Evolutionary conservation across 2,888 invertebrate genomes (phyloP), one percentile per base, ranked within the genome.

Genomic region (Lordiphosa fenestrarum): DNA sequence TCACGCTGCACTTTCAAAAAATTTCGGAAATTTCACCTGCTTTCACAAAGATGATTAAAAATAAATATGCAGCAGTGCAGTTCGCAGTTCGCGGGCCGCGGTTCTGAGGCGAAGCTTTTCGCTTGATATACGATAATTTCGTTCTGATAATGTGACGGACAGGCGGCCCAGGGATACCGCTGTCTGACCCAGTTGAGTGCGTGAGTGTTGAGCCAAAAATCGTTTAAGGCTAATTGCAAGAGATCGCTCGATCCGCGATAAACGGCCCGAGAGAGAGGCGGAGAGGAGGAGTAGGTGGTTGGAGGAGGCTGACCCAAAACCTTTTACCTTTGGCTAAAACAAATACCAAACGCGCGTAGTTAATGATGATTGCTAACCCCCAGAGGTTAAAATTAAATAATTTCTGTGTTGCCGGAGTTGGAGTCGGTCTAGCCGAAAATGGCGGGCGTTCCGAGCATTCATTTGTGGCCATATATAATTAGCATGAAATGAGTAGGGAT

Each of bases 11-110:
- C 85, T 78, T 78, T 85, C 85, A 85, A 78, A 78, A 78, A 40
- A 44, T 33, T 15, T 33, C 44, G 6, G 33, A 41, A 81, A 87
- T 87, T 85, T 86, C 85, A 87, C 87, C 87, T 85, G 85, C 87
- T 87, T 87, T 85, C 86, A 84, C 84, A 75, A 83, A 82, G 78
- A 84, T 85, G 83, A 81, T 86, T 84, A 81, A 84, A 81, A 81
- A 86, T 81, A 81, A 81, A 86, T 86, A 78, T 85, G 73, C 72
- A 60, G 47, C 63, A 82, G 78, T 78, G 83, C 76, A 59, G 33
- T 15, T 15, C 15, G 15, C 19, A 19, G 19, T 19, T 19, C 19
- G 19, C 19, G 3, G 19, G 2, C 3, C 74, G 83, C 76, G 54
- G 33, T 39, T 53, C 69, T 64, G 55, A 73, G 42, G 48, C 23